Evolutionary conservation across 1,140 invertebrate genomes (phyloP), one percentile per base, ranked within the genome.

Genomic region (Cydia splendana): DNA sequence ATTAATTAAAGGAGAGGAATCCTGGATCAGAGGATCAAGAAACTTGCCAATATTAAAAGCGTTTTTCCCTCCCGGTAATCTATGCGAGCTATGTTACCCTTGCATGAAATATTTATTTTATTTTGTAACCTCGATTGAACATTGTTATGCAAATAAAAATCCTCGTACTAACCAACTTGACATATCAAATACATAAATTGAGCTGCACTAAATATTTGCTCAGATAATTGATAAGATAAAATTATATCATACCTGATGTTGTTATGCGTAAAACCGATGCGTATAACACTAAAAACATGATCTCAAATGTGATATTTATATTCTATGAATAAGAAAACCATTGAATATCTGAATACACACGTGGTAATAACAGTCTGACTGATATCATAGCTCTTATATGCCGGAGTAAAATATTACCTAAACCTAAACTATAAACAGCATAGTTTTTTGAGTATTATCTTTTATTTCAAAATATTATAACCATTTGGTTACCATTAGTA

Each of bases 211-310:
- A 69, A 69, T 69, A 69, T 69, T 69, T 69, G 65, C 24, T 34
- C 24, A 30, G 30, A n/a, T 4, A 38, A 69, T 13, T 69, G 65
- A 69, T 69, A 67, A 67, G 65, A 67, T 67, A 69, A 69, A 38
- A 38, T 34, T 34, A 30, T 67, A 67, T 67, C 65, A 13, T 15
- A 13, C 24, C 24, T 67, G 28, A 67, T 30, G 24, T 69, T n/a
- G 24, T 69, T n/a, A 42, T 69, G 53, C 10, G 15, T 9, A 18
- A 18, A 48, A 48, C 53, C 53, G 51, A 53, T 53, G 15, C 12
- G 48, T 15, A 51, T n/a, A n/a, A 51, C 13, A 51, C n/a, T 7
- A 57, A 57, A 3, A 57, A 57, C n/a, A 57, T 57, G 45, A 48
- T 13, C 7, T 18, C 5, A 18, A 57, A 18, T 57, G 15, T n/a